Percentiles rank a stretch among this genome's conserved stretches.
Conservation (phyloP, 2,888 invertebrate genomes). For the Drosophila ezoana region DNA sequence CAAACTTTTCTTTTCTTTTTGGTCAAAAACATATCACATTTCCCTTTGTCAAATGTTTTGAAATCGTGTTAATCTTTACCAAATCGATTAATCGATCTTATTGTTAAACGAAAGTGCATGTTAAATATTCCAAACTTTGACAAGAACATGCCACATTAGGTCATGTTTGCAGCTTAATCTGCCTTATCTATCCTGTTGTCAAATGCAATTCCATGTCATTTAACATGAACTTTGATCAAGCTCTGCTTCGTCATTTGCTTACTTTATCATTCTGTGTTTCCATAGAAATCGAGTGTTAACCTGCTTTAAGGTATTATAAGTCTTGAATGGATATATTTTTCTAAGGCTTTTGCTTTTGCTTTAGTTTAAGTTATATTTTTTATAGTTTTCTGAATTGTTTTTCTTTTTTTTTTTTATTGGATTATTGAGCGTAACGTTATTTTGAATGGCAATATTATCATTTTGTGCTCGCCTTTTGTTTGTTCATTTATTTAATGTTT, state of each 20-base stretch:
- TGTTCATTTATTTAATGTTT: constrained; percentile 6
- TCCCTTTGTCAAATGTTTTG: no score
- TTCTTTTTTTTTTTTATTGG: not conserved
- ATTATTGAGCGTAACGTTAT: not conserved
- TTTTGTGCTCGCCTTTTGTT: constrained; percentile 10
- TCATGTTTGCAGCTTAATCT: not conserved
- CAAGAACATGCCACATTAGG: no score
- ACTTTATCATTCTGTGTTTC: no score
- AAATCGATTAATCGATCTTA: not conserved
- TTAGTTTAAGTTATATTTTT: constrained; percentile 6
- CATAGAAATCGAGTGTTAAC: constrained; percentile 34
- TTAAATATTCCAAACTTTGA: no score
- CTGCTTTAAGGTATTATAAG: constrained; percentile 30
- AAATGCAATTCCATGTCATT: not conserved
- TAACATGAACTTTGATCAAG: not conserved
- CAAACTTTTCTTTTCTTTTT: no score
- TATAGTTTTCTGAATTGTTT: constrained; percentile 15
- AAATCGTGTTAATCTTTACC: no score
- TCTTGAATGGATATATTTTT: constrained; percentile 14
- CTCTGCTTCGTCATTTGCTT: no score
- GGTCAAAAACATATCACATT: no score
- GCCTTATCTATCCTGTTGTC: not conserved
- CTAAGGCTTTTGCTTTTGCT: not conserved
- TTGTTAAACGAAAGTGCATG: not conserved
- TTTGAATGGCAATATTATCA: not conserved